Base-by-base conservation (phyloP, 1,140 invertebrate species). In the Eumeta japonica region DNA sequence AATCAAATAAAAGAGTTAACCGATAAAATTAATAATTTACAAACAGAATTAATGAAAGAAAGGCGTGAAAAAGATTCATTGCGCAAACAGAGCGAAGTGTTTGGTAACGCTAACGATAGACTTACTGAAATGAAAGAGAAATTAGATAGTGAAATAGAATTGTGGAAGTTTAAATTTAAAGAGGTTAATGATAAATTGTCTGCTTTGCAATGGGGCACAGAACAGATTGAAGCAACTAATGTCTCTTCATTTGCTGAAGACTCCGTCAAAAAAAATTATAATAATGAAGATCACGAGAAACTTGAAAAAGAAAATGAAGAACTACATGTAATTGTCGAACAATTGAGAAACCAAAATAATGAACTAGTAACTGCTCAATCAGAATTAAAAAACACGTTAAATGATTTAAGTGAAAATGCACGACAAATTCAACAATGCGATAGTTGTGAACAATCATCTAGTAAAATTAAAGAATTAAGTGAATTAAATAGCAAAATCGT, bases 91-190 rank as follows among this genome's bases (percentile, higher is more conserved):
- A 79, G 90, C 35, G 88, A 90, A 44, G 79, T 88, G 3, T 61
- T 93, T 7, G 82, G 82, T 2, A 77, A 82, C 12, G 86, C 87
- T n/a, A 90, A 91, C 57, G 87, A 90, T 20, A 79, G 82, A 32
- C 80, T 89, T 46, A 61, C 83, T 2, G 87, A 90, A 53, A 81
- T 86, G 62, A 90, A 90, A 67, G 88, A 91, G 58, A 83, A 84
- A 41, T 83, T 89, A 64, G 87, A 90, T 45, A 77, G 75, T 50
- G 83, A 86, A 59, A 77, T 85, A 42, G 79, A 86, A 45, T 77
- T 86, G 45, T 83, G 83, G 61, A 82, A 85, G 54, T 81, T 80
- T 16, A 81, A 84, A 50, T 85, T 83, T 50, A 80, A 84, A 45
- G 82, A 87, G 55, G 63, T 84, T 2, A 73, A 67, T 42, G 72